Conservation (phyloP, 2,113 vertebrate genomes). For the Malurus melanocephalus region DNA sequence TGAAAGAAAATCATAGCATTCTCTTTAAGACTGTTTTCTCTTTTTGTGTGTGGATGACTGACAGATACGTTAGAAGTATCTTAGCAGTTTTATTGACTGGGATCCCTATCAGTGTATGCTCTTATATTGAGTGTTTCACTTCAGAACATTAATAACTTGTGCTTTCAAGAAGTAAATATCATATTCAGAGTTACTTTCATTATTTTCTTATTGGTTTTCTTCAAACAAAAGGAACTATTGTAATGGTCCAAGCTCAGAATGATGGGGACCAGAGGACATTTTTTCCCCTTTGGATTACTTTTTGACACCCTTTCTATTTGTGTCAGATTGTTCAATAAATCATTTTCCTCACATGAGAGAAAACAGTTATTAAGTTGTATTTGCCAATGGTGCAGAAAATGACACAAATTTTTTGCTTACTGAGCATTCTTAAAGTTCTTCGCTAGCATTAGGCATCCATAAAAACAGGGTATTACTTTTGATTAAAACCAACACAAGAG, state of each 20-base stretch:
- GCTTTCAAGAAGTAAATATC: constrained; percentile 1
- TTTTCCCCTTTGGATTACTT: not conserved
- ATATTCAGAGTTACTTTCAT: not conserved
- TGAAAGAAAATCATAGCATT: not conserved
- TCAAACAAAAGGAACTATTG: not conserved
- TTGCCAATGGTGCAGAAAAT: constrained; percentile 26
- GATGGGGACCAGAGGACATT: not conserved
- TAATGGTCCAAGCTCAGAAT: not conserved
- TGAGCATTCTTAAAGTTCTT: constrained; percentile 34
- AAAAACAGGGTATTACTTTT: constrained; percentile 20
- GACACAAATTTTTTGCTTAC: constrained; percentile 55
- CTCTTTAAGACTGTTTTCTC: not conserved
- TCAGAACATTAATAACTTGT: not conserved
- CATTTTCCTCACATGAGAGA: not conserved
- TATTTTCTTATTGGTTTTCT: not conserved
- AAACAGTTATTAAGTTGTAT: constrained; percentile 8
- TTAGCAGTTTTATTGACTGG: not conserved
- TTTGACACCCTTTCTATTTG: constrained; percentile 11
- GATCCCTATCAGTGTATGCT: not conserved
- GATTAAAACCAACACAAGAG: constrained; percentile 23
- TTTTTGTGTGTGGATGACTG: not conserved
- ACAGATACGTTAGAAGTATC: not conserved
- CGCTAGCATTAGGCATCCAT: not conserved
- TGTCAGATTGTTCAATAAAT: constrained; percentile 32
- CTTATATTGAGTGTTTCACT: not conserved